A percentile compares a stretch with the other conserved stretches of the same genome.
These are phyloP conservation scores for Melanocharis versteri DNA, from an alignment of 2,113 vertebrate genomes.

Conservation along the genomic window DNA sequence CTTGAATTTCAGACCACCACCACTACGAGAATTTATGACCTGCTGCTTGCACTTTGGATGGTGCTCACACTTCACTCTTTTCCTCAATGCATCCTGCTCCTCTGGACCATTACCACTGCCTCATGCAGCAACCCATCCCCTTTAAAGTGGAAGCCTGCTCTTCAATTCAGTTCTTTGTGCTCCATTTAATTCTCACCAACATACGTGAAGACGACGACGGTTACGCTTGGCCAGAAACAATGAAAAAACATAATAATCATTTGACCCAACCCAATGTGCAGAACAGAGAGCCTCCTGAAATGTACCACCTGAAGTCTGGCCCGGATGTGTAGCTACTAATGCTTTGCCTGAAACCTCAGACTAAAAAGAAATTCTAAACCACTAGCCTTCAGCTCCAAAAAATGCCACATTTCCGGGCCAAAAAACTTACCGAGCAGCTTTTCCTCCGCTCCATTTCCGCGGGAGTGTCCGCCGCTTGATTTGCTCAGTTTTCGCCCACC, in stretches of 20 bases:
- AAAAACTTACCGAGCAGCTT: neutral
- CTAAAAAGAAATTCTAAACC: neutral
- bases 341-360: conserved; percentile 5
- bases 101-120: conserved; percentile 22
- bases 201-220: neutral
- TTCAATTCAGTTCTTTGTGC: neutral
- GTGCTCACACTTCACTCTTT: conserved; percentile 1
- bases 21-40: conserved; percentile 34
- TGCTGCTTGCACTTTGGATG: conserved; percentile 17
- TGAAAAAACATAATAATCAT: neutral
- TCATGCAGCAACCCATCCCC: neutral
- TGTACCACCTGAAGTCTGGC: neutral
- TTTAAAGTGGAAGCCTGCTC: neutral
- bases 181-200: conserved; percentile 32
- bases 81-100: neutral
- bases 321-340: neutral
- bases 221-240: neutral
- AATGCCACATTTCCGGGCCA: neutral
- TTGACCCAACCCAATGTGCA: neutral
- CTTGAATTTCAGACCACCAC: conserved; percentile 51
- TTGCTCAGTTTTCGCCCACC: conserved; percentile 19
- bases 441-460: neutral
- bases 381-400: neutral
- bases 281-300: neutral
- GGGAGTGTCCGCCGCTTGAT: neutral